Percentiles rank a stretch among this genome's conserved stretches.
Conservation (phyloP, 2,888 invertebrate species). For the Tipula lateralis region DNA sequence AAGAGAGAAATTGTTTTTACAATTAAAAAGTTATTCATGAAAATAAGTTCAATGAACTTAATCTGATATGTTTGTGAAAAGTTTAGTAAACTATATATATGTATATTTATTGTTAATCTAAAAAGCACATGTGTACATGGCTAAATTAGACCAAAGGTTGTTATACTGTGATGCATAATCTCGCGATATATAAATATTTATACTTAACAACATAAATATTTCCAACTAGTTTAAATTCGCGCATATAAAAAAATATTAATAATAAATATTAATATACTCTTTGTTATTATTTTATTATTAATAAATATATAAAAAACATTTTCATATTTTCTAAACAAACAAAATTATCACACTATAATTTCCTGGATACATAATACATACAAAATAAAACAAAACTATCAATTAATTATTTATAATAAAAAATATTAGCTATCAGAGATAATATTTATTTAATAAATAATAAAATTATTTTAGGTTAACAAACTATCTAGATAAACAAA, state of each 20-base stretch:
- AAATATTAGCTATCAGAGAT: not conserved
- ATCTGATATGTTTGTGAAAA: not conserved
- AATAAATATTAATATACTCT: not conserved
- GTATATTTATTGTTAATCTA: not conserved
- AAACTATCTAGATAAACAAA: not conserved
- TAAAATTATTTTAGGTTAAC: not conserved
- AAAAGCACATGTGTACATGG: no score
- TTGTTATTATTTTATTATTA: conserved; percentile 24
- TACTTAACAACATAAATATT: not conserved
- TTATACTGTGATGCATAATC: not conserved
- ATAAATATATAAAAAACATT: not conserved
- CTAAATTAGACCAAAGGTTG: not conserved
- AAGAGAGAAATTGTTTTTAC: not conserved
- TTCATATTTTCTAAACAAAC: not conserved
- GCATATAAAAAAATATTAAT: not conserved
- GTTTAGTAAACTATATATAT: not conserved
- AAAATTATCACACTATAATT: not conserved
- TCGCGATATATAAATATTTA: not conserved
- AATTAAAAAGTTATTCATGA: not conserved
- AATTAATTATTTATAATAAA: not conserved
- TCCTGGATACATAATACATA: not conserved
- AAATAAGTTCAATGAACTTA: not conserved
- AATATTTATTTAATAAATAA: conserved; percentile 9
- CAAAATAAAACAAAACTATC: not conserved
- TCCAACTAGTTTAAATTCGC: not conserved